Base-by-base conservation (phyloP, 2,797 vertebrate genomes). In the Anniella stebbinsi region DNA sequence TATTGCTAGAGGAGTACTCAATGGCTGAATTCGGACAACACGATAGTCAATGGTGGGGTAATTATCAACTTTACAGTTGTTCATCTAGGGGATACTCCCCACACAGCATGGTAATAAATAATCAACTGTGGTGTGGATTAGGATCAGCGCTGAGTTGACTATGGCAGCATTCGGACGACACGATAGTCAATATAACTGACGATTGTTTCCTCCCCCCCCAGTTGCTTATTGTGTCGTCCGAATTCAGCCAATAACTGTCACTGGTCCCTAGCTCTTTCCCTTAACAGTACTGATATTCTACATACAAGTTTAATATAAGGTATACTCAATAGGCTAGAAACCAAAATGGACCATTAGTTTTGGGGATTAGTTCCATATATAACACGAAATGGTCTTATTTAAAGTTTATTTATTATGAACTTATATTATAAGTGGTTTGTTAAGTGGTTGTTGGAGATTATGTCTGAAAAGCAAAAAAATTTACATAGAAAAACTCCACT, bases 381-480 rank as follows among this genome's bases (percentile, higher is more conserved):
- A n/a, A 0, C 33, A 0, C 10, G 45, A 78, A 23, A 75, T 11
- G 21, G 2, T 15, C 17, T 66, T 84, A n/a, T 7, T 23, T n/a
- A 48, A 87, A 77, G 18, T 36, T 48, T 1, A 33, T 77, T n/a
- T 45, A 63, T 63, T 33, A 30, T 18, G 33, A 15, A 30, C 7
- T 41, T 81, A n/a, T n/a, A 6, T 75, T 12, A 76, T 1, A 75
- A 77, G 4, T 69, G 48, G 23, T 66, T 89, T 66, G 17, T 84
- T 45, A 73, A 38, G 33, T 33, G 36, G 15, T 23, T 76, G 36
- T 63, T 88, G 33, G 9, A 66, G 30, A 69, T 67, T 41, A 73
- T 92, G 91, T 92, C 78, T 87, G 72, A 0, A 63, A 89, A 93
- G 86, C n/a, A 87, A 75, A 83, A 92, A 87, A 84, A 76, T 88